Evolutionary conservation across 2,888 invertebrate species (phyloP), one percentile per base, ranked within the genome.

Genomic region (Ornithoptera priamus): DNA sequence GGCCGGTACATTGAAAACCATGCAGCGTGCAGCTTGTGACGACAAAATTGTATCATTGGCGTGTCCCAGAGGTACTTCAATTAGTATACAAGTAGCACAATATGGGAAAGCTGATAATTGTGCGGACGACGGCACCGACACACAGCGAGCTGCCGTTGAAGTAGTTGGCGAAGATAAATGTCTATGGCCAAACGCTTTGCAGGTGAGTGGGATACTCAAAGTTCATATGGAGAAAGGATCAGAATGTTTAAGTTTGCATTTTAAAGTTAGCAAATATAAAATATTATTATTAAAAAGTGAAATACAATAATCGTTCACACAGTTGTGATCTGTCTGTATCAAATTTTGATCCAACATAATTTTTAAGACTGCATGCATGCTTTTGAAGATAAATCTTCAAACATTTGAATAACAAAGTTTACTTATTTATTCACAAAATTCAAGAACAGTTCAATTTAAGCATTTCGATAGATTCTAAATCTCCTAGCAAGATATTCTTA

Each of bases 1-100:
- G 79, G 95, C 97, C 78, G 97, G 97, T 73, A 98, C 98, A 15
- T 92, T 99, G 80, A 94, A 96, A 86, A 97, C 97, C 67, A 97
- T 97, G 92, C 96, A 97, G 84, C 94, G 96, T 65, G 96, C 96
- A 63, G 97, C 97, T 36, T 99, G 99, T 89, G 97, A 98, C 85
- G 96, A 97, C 67, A 96, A 98, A 81, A 93, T 94, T 79, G 95
- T 99, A 80, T 94, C 95, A 62, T 93, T 99, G 72, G 95, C 95
- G 76, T 99, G 99, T 89, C 98, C 98, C n/a, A 93, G 95, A 60
- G 97, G 97, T 63, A 98, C 99, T n/a, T 96, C 96, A 77, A 97
- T 99, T 84, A 96, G 96, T 78, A 96, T 98, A 74, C 96, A 97
- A 72, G 93, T 97, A 75, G 98, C 98, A 15, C 96, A 97, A 82